Percentiles rank a stretch among this genome's conserved stretches.
These are phyloP conservation scores for Denticeps clupeoides DNA, from an alignment of 2,797 vertebrate species.

Conservation along the genomic window DNA sequence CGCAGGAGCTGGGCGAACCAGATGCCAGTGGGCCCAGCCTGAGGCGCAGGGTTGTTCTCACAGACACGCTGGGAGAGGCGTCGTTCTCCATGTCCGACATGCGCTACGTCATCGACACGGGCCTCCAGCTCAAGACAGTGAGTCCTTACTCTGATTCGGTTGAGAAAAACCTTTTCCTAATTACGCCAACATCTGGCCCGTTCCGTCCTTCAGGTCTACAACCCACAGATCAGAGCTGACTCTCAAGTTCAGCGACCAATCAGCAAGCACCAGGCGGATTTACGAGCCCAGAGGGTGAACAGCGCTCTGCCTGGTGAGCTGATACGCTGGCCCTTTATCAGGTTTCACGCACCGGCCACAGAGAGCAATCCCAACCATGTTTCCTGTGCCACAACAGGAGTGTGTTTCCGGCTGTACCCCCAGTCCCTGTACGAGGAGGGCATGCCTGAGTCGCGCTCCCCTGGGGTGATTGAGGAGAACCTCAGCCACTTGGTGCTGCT, in stretches of 20 bases:
- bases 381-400: too few species aligned
- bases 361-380: too few species aligned
- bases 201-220: constrained; percentile 70
- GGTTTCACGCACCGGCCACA: too few species aligned
- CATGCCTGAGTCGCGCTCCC: constrained; percentile 54
- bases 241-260: constrained; percentile 75
- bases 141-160: constrained; percentile 34
- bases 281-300: constrained; percentile 63
- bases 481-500: constrained; percentile 79
- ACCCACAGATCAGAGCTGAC: constrained; percentile 79
- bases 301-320: constrained; percentile 63
- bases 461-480: constrained; percentile 75
- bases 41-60: constrained; percentile 64
- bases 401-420: constrained; percentile 79
- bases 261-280: constrained; percentile 80
- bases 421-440: constrained; percentile 59
- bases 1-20: neutral
- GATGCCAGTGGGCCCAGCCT: neutral
- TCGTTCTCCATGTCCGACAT: constrained; percentile 74
- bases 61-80: constrained; percentile 68
- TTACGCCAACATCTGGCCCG: too few species aligned
- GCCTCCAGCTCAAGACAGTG: constrained; percentile 78
- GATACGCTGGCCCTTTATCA: neutral
- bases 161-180: too few species aligned
- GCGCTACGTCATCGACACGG: constrained; percentile 76